These are phyloP conservation scores for Solenopsis fugax DNA, from an alignment of 1,140 invertebrate species.

Conservation along the genomic window DNA sequence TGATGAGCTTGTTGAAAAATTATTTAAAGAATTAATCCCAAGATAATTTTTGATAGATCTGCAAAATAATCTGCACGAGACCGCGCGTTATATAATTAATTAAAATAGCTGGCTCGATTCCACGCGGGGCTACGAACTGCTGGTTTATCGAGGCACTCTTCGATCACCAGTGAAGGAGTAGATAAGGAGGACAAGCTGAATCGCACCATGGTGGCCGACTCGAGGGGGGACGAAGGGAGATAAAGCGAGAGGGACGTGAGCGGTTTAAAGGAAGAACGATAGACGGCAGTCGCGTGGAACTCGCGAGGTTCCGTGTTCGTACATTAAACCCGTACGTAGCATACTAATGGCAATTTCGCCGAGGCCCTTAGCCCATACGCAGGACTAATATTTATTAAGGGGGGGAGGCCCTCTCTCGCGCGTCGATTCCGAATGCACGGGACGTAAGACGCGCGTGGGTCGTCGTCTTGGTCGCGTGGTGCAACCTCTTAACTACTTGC, in stretches of 20 bases:
- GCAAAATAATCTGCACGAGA: background rate
- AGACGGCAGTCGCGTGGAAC: conserved; percentile 56
- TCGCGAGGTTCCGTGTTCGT: conserved; percentile 59
- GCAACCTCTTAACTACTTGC: conserved; percentile 56
- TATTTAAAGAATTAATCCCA: background rate
- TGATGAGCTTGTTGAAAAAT: background rate
- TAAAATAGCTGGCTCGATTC: conserved; percentile 27
- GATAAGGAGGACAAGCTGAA: conserved; percentile 53
- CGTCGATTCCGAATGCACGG: conserved; percentile 51
- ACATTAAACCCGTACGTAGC: conserved; percentile 49
- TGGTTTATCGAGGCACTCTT: conserved; percentile 25
- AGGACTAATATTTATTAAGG: conserved; percentile 61
- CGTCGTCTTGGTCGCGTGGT: conserved; percentile 59
- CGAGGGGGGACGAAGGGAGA: conserved; percentile 21
- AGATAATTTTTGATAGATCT: background rate
- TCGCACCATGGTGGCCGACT: conserved; percentile 32
- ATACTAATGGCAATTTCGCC: conserved; percentile 59
- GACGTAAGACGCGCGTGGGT: conserved; percentile 60
- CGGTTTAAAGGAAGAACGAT: conserved; percentile 58
- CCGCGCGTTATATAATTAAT: conserved; percentile 37
- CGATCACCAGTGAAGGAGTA: conserved; percentile 21
- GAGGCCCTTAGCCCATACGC: conserved; percentile 54
- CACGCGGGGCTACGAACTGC: background rate
- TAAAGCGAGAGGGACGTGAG: conserved; percentile 56
- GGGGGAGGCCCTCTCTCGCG: background rate